Evolutionary conservation across 2,888 invertebrate species (phyloP).

Genomic region (Microctonus brassicae): DNA sequence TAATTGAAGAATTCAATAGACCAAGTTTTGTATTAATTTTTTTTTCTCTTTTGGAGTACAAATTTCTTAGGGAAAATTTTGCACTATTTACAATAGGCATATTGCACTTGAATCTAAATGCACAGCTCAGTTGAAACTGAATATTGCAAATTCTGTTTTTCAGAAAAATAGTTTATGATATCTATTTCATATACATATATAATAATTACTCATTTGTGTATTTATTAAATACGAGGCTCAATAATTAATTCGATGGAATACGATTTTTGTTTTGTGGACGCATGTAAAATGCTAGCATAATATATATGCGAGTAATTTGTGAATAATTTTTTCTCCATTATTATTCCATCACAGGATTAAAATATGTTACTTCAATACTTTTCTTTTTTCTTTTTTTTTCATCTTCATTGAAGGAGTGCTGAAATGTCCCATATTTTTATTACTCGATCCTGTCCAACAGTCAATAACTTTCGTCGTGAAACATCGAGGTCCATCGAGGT

Average conservation of each 20-base stretch:
- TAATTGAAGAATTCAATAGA: no score
- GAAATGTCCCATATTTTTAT: slow-evolving; percentile 94
- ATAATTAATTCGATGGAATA: neutral
- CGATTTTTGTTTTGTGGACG: neutral
- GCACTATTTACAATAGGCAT: slow-evolving; percentile 13
- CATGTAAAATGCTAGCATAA: neutral
- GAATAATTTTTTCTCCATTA: neutral
- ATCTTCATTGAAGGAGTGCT: slow-evolving; percentile 72
- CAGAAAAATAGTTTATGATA: slow-evolving; percentile 7
- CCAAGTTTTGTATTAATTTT: no score
- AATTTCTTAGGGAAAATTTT: slow-evolving; percentile 33
- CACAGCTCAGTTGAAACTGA: neutral
- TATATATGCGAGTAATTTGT: neutral
- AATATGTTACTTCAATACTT: neutral
- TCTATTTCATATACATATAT: neutral
- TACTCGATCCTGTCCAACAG: slow-evolving; percentile 94
- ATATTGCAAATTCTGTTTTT: neutral
- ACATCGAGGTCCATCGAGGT: slow-evolving; percentile 91
- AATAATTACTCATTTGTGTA: neutral
- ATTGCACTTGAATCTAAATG: neutral
- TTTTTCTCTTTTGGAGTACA: no score
- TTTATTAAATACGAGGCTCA: neutral
- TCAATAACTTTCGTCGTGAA: slow-evolving; percentile 86
- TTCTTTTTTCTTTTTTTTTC: slow-evolving; percentile 11
- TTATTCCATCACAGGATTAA: slow-evolving; percentile 15